Evolutionary conservation across 2,888 invertebrate species (phyloP), one percentile per base, ranked within the genome.

Genomic region (Arenicola marina): DNA sequence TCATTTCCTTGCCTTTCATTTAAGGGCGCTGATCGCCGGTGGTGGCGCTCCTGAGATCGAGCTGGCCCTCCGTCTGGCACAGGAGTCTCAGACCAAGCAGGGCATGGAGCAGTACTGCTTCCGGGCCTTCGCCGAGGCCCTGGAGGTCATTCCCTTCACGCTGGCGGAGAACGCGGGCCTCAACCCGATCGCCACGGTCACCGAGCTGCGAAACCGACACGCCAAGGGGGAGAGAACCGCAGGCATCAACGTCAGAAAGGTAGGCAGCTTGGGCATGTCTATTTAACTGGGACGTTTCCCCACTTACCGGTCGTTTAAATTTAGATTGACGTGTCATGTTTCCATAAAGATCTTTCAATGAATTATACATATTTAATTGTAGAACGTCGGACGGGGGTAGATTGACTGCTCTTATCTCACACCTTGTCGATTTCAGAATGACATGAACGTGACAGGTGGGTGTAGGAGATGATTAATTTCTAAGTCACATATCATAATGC

Each of bases 1-100:
- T 55, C 4, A 7, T 31, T 21, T 28, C 7, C 18, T 44, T 33
- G 11, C 31, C 11, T 24, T 15, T 4, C 7, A 26, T 24, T 7
- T 38, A 38, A 87, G 90, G 65, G 93, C 93, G 51, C 86, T 96
- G 74, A 90, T 97, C 82, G 91, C 95, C 59, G 99, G 99, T 65
- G 99, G 98, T 55, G 99, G 98, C 51, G 95, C 97, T 18, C 96
- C 98, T 2, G 99, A 99, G 86, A 96, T 94, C 68, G 95, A 97
- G 82, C 87, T 98, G 67, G 91, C 96, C 0, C 86, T 95, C 33
- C 89, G 90, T 63, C 86, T 99, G 59, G 90, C 91, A 4, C 89
- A 91, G 28, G 87, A 90, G 68, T 90, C 97, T 0, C 89, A 94
- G 76, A 89, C 90, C 1, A 88, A 94, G 44, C 89, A 91, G 58